Evolutionary conservation across 1,140 invertebrate genomes (phyloP).

Genomic region (Drosophila insularis): DNA sequence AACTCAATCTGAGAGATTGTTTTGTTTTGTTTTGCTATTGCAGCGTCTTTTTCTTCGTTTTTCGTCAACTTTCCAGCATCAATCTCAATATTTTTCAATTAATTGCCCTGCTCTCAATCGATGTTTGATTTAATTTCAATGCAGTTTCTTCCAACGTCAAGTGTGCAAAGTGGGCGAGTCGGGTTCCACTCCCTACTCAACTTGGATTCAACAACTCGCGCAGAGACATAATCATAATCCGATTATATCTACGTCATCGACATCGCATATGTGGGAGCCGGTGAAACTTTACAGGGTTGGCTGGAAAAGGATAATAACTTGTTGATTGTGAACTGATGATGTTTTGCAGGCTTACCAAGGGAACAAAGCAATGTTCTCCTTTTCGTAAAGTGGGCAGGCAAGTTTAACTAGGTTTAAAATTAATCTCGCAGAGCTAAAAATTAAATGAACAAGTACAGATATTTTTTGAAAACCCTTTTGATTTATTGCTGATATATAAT

Average conservation of each 20-base stretch:
- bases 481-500: slow-evolving; percentile 59
- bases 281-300: not conserved
- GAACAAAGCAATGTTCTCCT: not conserved
- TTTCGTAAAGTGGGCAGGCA: not conserved
- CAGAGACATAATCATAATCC: slow-evolving; percentile 70
- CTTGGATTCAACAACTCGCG: slow-evolving; percentile 40
- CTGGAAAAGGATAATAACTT: slow-evolving; percentile 35
- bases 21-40: slow-evolving; percentile 54
- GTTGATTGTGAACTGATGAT: slow-evolving; percentile 61
- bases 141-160: slow-evolving; percentile 31
- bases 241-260: slow-evolving; percentile 46
- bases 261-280: slow-evolving; percentile 15
- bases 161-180: slow-evolving; percentile 6
- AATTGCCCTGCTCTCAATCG: slow-evolving; percentile 47
- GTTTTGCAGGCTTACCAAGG: not conserved
- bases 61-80: slow-evolving; percentile 7
- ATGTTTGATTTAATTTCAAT: slow-evolving; percentile 42
- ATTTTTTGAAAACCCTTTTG: slow-evolving; percentile 67
- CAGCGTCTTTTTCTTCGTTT: slow-evolving; percentile 50
- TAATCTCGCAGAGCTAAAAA: not conserved
- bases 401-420: not conserved
- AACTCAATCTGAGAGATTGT: slow-evolving; percentile 59
- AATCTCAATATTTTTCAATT: slow-evolving; percentile 49
- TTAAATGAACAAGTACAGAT: not conserved
- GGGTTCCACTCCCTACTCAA: not conserved